phyloP scores from a whole-genome alignment of 2,888 invertebrate species.

The Platycheirus albimanus region DNA sequence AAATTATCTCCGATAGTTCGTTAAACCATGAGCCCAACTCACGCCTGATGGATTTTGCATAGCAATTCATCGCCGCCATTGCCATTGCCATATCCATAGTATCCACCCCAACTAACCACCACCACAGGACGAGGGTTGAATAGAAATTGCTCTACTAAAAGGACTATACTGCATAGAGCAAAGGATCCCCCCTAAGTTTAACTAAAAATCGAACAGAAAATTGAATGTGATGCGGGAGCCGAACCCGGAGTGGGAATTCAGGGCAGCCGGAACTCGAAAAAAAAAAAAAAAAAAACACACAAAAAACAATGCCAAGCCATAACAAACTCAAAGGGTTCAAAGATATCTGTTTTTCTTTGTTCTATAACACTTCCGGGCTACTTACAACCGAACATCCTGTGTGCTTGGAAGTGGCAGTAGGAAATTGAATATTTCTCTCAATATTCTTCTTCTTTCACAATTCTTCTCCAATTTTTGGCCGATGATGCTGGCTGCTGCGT shows the following conservation, averaged over 20 bases:
- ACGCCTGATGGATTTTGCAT: constrained; percentile 72
- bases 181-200: constrained; percentile 1
- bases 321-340: constrained; percentile 63
- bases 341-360: constrained; percentile 64
- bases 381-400: constrained; percentile 66
- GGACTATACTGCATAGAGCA: constrained; percentile 4
- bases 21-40: constrained; percentile 52
- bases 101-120: background rate
- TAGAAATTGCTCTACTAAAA: constrained; percentile 55
- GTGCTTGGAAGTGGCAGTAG: constrained; percentile 55
- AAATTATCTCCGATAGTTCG: constrained; percentile 60
- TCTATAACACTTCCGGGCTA: constrained; percentile 64
- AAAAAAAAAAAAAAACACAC: constrained; percentile 18
- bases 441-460: background rate
- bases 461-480: too few relatives aligned
- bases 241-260: background rate
- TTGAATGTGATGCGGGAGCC: constrained; percentile 38
- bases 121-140: constrained; percentile 62
- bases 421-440: constrained; percentile 70
- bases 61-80: constrained; percentile 40
- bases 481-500: background rate
- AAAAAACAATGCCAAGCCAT: too few relatives aligned
- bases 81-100: background rate
- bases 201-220: constrained; percentile 58
- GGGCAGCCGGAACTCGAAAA: background rate